Percentiles rank a stretch among this genome's conserved stretches.
Conservation (phyloP, 2,888 invertebrate species). For the Bhutanitis thaidina region DNA sequence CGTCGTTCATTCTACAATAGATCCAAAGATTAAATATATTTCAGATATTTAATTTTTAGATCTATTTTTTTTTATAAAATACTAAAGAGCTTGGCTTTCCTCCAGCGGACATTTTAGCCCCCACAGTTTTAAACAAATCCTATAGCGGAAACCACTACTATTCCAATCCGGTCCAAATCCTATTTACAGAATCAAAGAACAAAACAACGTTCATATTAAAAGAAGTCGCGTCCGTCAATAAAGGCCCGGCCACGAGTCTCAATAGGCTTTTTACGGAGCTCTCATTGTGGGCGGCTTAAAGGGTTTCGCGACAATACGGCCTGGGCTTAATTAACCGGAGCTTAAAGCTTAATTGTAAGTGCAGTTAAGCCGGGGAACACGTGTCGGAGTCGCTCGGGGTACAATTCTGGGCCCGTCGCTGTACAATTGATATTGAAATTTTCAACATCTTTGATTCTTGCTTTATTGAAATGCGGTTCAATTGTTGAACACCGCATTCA, state of each 20-base stretch:
- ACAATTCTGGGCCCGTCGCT: conserved; percentile 39
- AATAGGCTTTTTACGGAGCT: conserved; percentile 64
- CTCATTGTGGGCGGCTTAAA: conserved; percentile 67
- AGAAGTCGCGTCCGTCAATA: conserved; percentile 45
- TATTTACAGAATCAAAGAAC: conserved; percentile 36
- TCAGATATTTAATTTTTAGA: too few relatives aligned
- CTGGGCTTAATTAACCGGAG: conserved; percentile 75
- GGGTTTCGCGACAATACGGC: conserved; percentile 68
- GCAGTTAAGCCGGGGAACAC: conserved; percentile 72
- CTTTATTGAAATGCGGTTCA: conserved; percentile 24
- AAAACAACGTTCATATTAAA: conserved; percentile 41
- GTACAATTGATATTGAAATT: conserved; percentile 64
- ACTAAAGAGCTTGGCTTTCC: conserved; percentile 1
- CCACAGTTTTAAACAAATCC: conserved; percentile 29
- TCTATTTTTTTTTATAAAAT: background rate
- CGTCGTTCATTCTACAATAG: too few relatives aligned
- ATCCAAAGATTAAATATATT: too few relatives aligned
- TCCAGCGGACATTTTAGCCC: conserved; percentile 5
- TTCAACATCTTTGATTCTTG: conserved; percentile 32
- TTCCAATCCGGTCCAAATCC: conserved; percentile 39
- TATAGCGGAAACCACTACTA: conserved; percentile 38
- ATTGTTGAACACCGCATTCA: background rate
- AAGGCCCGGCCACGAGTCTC: conserved; percentile 36
- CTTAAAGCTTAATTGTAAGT: conserved; percentile 77
- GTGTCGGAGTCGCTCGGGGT: conserved; percentile 64